phyloP scores from a whole-genome alignment of 2,113 vertebrate species.

The rabbit (Oryctolagus cuniculus) region mOryCun1.1 NC_091442.1:98121001-98121500 shows the following conservation, averaged over 20 bases:
- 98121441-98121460: neutral
- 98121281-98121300: neutral
- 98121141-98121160: neutral
- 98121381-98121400: neutral
- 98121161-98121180: neutral
- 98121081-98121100: neutral
- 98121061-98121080: neutral
- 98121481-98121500: no score
- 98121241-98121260: neutral
- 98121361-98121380: neutral
- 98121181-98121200: neutral
- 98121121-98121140: neutral
- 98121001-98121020: neutral
- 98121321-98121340: neutral
- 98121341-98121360: neutral
- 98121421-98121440: neutral
- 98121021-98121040: neutral
- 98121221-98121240: neutral
- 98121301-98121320: neutral
- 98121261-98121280: neutral
- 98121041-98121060: neutral
- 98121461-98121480: no score
- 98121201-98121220: conserved; percentile 2
- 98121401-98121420: neutral
- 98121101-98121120: neutral